Evolutionary conservation across 2,888 invertebrate species (phyloP).

Genomic region (Cerastis rubricosa): DNA sequence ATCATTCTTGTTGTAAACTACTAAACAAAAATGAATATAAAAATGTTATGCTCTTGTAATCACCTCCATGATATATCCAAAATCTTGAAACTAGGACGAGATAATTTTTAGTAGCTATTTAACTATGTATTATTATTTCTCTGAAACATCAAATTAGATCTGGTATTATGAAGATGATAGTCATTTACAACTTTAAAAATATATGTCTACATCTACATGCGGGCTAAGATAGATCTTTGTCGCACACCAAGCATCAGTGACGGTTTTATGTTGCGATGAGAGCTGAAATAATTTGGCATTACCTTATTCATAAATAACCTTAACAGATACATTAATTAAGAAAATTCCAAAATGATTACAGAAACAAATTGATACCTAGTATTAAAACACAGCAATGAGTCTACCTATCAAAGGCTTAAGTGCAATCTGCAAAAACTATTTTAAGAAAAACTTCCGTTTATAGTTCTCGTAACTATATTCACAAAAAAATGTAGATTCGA

Average conservation of each 20-base stretch:
- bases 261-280: neutral
- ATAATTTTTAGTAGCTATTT: neutral
- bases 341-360: neutral
- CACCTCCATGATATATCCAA: neutral
- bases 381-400: neutral
- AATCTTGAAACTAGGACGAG: neutral
- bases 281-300: neutral
- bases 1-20: neutral
- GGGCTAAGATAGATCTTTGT: neutral
- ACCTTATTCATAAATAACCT: neutral
- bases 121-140: neutral
- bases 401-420: conserved; percentile 4
- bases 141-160: neutral
- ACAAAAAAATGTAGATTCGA: conserved; percentile 6
- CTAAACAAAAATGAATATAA: neutral
- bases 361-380: neutral
- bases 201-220: neutral
- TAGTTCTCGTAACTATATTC: neutral
- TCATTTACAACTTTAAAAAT: neutral
- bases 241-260: neutral
- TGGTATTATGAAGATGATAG: neutral
- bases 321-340: neutral
- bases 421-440: conserved; percentile 5
- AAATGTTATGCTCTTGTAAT: neutral
- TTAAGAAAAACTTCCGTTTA: neutral